Percentiles rank a stretch among this genome's conserved stretches.
phyloP scores from a whole-genome alignment of 2,888 invertebrate genomes.

The Andrena dorsata region DNA sequence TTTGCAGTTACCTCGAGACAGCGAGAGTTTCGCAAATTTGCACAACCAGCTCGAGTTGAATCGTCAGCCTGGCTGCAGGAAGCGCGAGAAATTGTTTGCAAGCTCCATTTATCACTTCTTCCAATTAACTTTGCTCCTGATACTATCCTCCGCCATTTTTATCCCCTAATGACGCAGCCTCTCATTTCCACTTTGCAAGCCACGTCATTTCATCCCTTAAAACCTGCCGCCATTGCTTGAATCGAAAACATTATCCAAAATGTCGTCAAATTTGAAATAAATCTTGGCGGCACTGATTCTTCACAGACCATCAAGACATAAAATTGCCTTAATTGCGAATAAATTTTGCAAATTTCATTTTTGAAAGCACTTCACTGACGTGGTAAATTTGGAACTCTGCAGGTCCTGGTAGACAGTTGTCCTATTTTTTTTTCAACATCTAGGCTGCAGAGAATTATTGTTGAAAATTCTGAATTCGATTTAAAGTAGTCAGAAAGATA shows the following conservation, averaged over 20 bases:
- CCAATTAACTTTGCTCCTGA: neutral
- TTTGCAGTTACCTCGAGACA: conserved; percentile 25
- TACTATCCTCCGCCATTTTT: conserved; percentile 5
- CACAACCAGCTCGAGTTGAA: conserved; percentile 8
- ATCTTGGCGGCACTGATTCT: too few relatives aligned
- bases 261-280: too few relatives aligned
- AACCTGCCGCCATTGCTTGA: neutral
- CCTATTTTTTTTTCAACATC: too few relatives aligned
- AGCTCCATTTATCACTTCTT: conserved; percentile 10
- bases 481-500: neutral
- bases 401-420: too few relatives aligned
- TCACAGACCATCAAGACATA: too few relatives aligned
- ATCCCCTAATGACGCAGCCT: neutral
- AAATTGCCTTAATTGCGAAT: too few relatives aligned
- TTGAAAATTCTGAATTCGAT: neutral
- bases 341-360: too few relatives aligned
- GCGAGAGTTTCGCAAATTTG: conserved; percentile 37
- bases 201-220: neutral
- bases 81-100: conserved; percentile 17
- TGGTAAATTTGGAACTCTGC: too few relatives aligned
- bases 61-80: conserved; percentile 3
- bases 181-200: neutral
- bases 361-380: too few relatives aligned
- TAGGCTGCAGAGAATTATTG: too few relatives aligned
- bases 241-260: too few relatives aligned